Base-by-base conservation (phyloP, 2,113 vertebrate species). In the Vulpes vulpes region DNA sequence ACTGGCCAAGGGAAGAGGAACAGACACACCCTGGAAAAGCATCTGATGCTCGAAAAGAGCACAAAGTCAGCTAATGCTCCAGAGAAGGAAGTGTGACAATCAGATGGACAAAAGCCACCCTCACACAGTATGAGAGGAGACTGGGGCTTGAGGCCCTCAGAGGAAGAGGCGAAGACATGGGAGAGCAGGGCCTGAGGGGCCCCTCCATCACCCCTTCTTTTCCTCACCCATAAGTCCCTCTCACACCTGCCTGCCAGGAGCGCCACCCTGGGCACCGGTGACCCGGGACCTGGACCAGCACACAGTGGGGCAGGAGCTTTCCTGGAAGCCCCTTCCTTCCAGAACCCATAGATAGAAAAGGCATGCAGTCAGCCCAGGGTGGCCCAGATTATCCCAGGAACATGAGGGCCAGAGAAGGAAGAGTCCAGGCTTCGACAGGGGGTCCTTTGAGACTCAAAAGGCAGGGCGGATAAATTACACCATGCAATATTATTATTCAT, bases 171-270 rank as follows among this genome's bases (percentile, higher is more conserved):
- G 69, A 19, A 49, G 23, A n/a, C 27, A 22, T 51, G 55, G 32
- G 30, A 30, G 9, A 64, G n/a, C 2, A 5, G 27, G 57, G 16
- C 8, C 19, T 0, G 0, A 6, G 9, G 83, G 25, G 65, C 15
- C 71, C 23, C 8, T 55, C 76, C 12, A 2, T 25, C 10, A 1
- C 12, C 55, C 55, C 12, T 15, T 80, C 55, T 8, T 76, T 38
- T 17, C 30, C 7, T 90, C 81, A 10, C 71, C 64, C 16, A 32
- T 43, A 4, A 76, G 76, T 30, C 38, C 65, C 84, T 27, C 79
- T 51, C 35, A 8, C 3, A 20, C 15, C 23, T 15, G 3, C 43
- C 57, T 3, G 12, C 30, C n/a, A 25, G 76, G 55, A 35, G 51
- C 3, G 2, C 60, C 91, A 16, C 23, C 23, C 78, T 30, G 35